Conservation (phyloP, 2,797 vertebrate genomes). For the Lepilemur septentrionalis region DNA sequence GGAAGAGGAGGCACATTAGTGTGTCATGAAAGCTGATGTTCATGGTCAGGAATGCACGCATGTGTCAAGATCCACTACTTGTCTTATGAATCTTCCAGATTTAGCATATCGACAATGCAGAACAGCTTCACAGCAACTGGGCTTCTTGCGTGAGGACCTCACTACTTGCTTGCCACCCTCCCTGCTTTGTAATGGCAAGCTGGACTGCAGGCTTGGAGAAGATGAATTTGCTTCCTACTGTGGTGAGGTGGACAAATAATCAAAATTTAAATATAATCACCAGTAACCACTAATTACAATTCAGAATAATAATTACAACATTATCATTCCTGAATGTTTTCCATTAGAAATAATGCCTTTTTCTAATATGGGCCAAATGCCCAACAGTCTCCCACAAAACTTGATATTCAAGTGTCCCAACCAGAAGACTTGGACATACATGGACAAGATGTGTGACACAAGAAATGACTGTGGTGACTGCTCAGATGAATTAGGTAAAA, state of each 20-base stretch:
- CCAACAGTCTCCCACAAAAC: slow-evolving; percentile 61
- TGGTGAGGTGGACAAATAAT: slow-evolving; percentile 36
- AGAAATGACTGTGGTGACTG: slow-evolving; percentile 72
- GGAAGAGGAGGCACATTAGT: neutral
- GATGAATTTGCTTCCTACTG: slow-evolving; percentile 62
- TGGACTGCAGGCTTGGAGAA: slow-evolving; percentile 48
- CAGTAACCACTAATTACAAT: neutral
- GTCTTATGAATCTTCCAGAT: slow-evolving; percentile 16
- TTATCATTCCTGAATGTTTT: neutral
- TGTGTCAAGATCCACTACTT: neutral
- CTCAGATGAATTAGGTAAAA: slow-evolving; percentile 73
- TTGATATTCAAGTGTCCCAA: slow-evolving; percentile 69
- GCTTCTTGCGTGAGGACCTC: slow-evolving; percentile 62
- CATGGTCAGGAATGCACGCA: neutral
- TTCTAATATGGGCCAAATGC: slow-evolving; percentile 54
- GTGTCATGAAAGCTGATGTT: neutral
- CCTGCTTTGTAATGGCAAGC: slow-evolving; percentile 46
- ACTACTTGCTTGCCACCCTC: slow-evolving; percentile 26
- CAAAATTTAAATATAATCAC: neutral
- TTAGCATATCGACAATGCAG: neutral
- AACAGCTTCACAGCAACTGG: slow-evolving; percentile 6
- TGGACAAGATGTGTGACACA: slow-evolving; percentile 64
- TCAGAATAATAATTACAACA: neutral
- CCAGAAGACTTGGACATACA: slow-evolving; percentile 64
- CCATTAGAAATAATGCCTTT: slow-evolving; percentile 44